A percentile compares a stretch with the other conserved stretches of the same genome.
Evolutionary conservation across 2,888 invertebrate species (phyloP).

Genomic region (Thelaira solivaga): DNA sequence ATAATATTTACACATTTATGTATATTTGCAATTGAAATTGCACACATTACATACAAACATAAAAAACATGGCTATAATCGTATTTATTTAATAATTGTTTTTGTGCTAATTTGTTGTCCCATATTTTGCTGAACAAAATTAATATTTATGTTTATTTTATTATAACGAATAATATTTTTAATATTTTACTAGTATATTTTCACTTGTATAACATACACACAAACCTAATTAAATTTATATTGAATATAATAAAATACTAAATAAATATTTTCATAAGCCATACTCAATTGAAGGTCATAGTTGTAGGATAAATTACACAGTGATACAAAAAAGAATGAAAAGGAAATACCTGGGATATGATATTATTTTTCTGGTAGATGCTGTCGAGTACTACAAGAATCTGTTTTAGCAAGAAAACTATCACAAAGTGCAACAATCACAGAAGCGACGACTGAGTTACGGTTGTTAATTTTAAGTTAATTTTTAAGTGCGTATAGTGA

Average conservation of each 20-base stretch:
- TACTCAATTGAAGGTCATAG: neutral
- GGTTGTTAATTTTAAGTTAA: too few relatives aligned
- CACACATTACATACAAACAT: too few relatives aligned
- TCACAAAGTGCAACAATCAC: too few relatives aligned
- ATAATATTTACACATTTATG: neutral
- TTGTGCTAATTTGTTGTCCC: neutral
- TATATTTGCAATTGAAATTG: neutral
- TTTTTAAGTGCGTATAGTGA: too few relatives aligned
- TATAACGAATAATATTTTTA: neutral
- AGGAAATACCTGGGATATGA: too few relatives aligned
- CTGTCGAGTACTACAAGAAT: too few relatives aligned
- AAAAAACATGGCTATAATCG: neutral
- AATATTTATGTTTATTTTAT: neutral
- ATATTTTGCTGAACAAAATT: neutral
- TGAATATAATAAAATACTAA: too few relatives aligned
- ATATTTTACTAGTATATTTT: slow-evolving; percentile 2
- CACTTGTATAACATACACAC: neutral
- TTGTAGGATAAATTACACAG: neutral
- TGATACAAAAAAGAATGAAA: neutral
- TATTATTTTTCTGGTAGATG: too few relatives aligned
- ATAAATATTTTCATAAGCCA: neutral
- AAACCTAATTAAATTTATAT: neutral
- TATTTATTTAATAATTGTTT: slow-evolving; percentile 9
- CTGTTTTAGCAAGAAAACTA: too few relatives aligned
- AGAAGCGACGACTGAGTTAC: too few relatives aligned